phyloP scores from a whole-genome alignment of 2,888 invertebrate genomes.

The Cremastinae sp. region DNA sequence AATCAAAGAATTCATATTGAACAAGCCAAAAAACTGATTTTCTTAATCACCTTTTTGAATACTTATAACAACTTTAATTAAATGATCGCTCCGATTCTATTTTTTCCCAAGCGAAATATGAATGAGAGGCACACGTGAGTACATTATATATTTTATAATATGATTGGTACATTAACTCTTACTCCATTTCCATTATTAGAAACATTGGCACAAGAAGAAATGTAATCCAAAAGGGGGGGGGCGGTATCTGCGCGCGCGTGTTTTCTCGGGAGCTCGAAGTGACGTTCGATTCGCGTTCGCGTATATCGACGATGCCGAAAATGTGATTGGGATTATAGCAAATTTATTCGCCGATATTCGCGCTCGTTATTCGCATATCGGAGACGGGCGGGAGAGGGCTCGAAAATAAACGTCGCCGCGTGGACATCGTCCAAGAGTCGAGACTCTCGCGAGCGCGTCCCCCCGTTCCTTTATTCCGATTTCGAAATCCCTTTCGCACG shows the following conservation, averaged over 20 bases:
- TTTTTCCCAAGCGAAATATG: slow-evolving; percentile 36
- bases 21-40: too few relatives aligned
- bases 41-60: too few relatives aligned
- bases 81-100: too few relatives aligned
- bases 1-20: too few relatives aligned
- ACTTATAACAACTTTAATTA: too few relatives aligned
- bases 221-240: slow-evolving; percentile 19
- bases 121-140: slow-evolving; percentile 40
- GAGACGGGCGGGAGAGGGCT: neutral
- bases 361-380: slow-evolving; percentile 21
- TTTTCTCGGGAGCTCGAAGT: neutral
- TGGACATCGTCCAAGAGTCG: slow-evolving; percentile 49
- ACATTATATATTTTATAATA: slow-evolving; percentile 18
- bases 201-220: slow-evolving; percentile 48
- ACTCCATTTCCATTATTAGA: slow-evolving; percentile 57
- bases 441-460: slow-evolving; percentile 52
- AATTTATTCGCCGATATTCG: slow-evolving; percentile 9
- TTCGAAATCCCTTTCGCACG: slow-evolving; percentile 2
- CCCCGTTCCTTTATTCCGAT: slow-evolving; percentile 5
- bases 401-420: slow-evolving; percentile 47
- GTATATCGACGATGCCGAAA: neutral
- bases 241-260: neutral
- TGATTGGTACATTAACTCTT: slow-evolving; percentile 44
- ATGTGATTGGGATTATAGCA: neutral
- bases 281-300: neutral